These are phyloP conservation scores for Pseudonaja textilis DNA, from an alignment of 2,113 vertebrate genomes.

Conservation along the genomic window DNA sequence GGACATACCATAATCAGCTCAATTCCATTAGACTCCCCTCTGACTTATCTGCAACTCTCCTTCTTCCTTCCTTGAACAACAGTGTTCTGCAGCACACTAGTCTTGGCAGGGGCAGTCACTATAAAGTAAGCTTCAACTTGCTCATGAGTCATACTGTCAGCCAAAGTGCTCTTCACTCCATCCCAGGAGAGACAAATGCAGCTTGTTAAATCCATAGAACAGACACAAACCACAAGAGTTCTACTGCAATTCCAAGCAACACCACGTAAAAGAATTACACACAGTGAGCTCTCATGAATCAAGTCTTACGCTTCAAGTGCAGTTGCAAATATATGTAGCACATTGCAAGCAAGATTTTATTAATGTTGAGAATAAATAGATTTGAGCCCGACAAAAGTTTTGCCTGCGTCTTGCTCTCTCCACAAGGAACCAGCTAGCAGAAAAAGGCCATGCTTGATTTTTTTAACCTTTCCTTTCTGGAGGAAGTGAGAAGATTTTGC, in stretches of 20 bases:
- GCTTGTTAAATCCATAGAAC: slow-evolving; percentile 10
- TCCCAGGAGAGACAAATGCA: rapidly evolving
- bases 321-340: neutral
- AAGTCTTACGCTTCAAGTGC: neutral
- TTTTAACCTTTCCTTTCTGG: neutral
- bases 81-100: slow-evolving; percentile 41
- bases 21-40: slow-evolving; percentile 29
- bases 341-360: neutral
- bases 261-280: neutral
- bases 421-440: neutral
- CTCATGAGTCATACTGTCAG: slow-evolving; percentile 36
- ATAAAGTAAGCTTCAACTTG: slow-evolving; percentile 25
- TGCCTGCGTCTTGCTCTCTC: neutral
- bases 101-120: slow-evolving; percentile 52
- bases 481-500: neutral
- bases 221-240: neutral
- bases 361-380: neutral
- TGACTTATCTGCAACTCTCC: neutral
- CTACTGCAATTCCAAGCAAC: rapidly evolving
- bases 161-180: neutral
- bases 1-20: neutral
- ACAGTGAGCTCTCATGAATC: neutral
- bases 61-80: neutral
- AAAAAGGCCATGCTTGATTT: neutral
- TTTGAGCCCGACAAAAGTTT: neutral